Evolutionary conservation across 2,888 invertebrate genomes (phyloP).

Genomic region (Orgyia antiqua): DNA sequence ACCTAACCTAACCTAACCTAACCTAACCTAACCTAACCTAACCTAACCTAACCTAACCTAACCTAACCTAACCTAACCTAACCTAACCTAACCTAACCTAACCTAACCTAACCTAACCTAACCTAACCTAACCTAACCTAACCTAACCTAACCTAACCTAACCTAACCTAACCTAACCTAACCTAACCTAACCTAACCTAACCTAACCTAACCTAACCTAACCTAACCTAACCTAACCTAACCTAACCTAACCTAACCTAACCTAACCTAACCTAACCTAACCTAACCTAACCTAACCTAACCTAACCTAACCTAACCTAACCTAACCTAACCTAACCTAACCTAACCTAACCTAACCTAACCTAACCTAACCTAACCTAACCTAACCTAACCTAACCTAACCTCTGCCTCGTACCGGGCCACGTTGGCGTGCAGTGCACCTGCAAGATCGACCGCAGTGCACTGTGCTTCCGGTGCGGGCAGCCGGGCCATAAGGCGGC

Average conservation of each 20-base stretch:
- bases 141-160: constrained; percentile 18
- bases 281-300: constrained; percentile 8
- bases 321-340: constrained; percentile 7
- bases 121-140: constrained; percentile 12
- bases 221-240: constrained; percentile 15
- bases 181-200: constrained; percentile 20
- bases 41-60: constrained; percentile 18
- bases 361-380: constrained; percentile 8
- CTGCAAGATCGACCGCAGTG: no score
- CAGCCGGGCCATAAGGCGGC: no score
- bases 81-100: constrained; percentile 24
- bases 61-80: constrained; percentile 18
- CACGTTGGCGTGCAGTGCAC: no score
- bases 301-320: constrained; percentile 7
- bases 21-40: constrained; percentile 16
- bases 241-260: constrained; percentile 14
- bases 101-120: constrained; percentile 23
- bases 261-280: constrained; percentile 18
- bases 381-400: constrained; percentile 6
- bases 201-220: constrained; percentile 15
- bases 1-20: constrained; percentile 17
- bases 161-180: constrained; percentile 21
- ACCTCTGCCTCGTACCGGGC: no score
- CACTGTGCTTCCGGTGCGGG: no score
- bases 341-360: constrained; percentile 5